Evolutionary conservation across 2,797 vertebrate genomes (phyloP).

Genomic region (Dallia pectoralis): DNA sequence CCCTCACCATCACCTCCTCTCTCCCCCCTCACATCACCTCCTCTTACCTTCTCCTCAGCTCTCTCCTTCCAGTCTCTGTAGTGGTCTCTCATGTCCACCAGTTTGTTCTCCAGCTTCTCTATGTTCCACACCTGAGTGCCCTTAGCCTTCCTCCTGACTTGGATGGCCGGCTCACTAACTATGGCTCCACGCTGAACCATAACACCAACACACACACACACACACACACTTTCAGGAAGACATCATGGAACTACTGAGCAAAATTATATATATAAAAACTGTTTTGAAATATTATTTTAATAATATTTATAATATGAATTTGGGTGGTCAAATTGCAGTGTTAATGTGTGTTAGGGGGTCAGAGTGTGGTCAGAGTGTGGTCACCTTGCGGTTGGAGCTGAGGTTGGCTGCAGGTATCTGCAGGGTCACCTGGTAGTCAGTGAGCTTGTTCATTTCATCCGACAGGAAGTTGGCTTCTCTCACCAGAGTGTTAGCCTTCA

Average conservation of each 20-base stretch:
- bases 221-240: neutral
- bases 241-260: neutral
- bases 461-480: conserved; percentile 96
- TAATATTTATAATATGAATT: neutral
- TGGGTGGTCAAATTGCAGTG: neutral
- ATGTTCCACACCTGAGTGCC: conserved; percentile 97
- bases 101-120: conserved; percentile 95
- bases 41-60: conserved; percentile 75
- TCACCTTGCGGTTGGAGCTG: conserved; percentile 97
- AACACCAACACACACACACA: conserved; percentile 3
- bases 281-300: neutral
- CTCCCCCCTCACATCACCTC: neutral
- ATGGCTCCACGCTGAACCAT: conserved; percentile 85
- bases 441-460: conserved; percentile 93
- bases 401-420: conserved; percentile 97
- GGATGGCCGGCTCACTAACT: conserved; percentile 96
- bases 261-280: neutral
- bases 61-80: conserved; percentile 97
- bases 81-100: conserved; percentile 97
- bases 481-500: conserved; percentile 94
- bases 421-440: conserved; percentile 97
- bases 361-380: neutral
- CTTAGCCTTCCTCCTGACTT: conserved; percentile 90
- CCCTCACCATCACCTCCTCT: no score
- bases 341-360: neutral